Conservation (phyloP, 2,797 vertebrate genomes). For the Amblyopsis hoosieri region DNA sequence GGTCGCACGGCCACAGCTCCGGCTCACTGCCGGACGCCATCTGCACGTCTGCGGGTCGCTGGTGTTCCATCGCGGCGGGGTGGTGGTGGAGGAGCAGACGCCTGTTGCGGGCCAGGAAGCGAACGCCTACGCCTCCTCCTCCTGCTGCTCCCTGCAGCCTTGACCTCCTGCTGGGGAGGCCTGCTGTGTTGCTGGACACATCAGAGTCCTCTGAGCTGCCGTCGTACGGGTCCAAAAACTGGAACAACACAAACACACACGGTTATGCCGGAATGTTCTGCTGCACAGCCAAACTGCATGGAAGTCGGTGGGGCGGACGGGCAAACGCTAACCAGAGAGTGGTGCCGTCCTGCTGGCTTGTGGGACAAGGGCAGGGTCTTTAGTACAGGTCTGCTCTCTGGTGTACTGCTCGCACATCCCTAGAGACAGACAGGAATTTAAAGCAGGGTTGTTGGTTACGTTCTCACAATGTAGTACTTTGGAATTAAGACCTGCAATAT, state of each 20-base stretch:
- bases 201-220: slow-evolving; percentile 82
- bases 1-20: slow-evolving; percentile 28
- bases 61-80: slow-evolving; percentile 26
- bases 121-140: slow-evolving; percentile 26
- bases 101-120: slow-evolving; percentile 40
- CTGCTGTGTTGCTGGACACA: slow-evolving; percentile 22
- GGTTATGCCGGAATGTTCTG: background rate
- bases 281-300: background rate
- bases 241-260: slow-evolving; percentile 12
- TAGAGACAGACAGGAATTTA: slow-evolving; percentile 29
- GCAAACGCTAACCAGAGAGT: slow-evolving; percentile 53
- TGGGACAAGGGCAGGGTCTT: slow-evolving; percentile 30
- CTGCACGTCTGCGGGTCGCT: slow-evolving; percentile 49
- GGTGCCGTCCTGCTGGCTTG: slow-evolving; percentile 50
- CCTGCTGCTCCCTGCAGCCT: slow-evolving; percentile 44
- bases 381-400: slow-evolving; percentile 49
- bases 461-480: background rate
- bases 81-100: slow-evolving; percentile 35
- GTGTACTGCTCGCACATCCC: slow-evolving; percentile 67
- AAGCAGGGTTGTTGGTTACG: background rate
- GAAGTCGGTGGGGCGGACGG: background rate
- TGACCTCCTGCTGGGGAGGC: slow-evolving; percentile 27
- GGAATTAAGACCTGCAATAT: background rate
- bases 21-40: slow-evolving; percentile 66
- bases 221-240: slow-evolving; percentile 86